phyloP scores from a whole-genome alignment of 2,113 vertebrate genomes.

The Nycticorax nycticorax region DNA sequence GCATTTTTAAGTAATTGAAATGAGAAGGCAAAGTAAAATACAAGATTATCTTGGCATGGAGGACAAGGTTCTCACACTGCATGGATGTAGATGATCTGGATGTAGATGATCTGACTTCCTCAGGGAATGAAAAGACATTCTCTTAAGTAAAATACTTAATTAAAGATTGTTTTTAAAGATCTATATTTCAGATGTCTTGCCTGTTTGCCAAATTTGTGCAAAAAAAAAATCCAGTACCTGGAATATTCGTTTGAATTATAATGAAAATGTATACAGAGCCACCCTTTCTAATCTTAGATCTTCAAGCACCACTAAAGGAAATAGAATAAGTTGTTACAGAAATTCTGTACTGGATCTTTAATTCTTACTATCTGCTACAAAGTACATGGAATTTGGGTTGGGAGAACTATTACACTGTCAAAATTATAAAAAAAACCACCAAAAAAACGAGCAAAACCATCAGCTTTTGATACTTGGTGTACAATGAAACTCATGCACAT shows the following conservation, averaged over 20 bases:
- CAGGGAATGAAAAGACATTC: constrained; percentile 23
- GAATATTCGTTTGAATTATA: background rate
- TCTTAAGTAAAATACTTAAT: background rate
- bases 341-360: background rate
- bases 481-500: background rate
- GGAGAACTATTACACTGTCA: background rate
- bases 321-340: background rate
- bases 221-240: background rate
- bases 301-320: background rate
- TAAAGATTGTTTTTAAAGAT: constrained; percentile 25
- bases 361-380: background rate
- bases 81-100: background rate
- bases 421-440: background rate
- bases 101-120: background rate
- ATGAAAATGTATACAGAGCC: background rate
- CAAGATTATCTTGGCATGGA: constrained; percentile 8
- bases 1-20: constrained; percentile 6
- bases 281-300: background rate
- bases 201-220: background rate
- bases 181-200: constrained; percentile 17
- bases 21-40: background rate
- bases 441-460: background rate
- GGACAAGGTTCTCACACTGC: background rate
- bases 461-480: background rate
- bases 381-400: background rate